Conservation (phyloP, 2,888 invertebrate species). For the Himalopsyche anomala region DNA sequence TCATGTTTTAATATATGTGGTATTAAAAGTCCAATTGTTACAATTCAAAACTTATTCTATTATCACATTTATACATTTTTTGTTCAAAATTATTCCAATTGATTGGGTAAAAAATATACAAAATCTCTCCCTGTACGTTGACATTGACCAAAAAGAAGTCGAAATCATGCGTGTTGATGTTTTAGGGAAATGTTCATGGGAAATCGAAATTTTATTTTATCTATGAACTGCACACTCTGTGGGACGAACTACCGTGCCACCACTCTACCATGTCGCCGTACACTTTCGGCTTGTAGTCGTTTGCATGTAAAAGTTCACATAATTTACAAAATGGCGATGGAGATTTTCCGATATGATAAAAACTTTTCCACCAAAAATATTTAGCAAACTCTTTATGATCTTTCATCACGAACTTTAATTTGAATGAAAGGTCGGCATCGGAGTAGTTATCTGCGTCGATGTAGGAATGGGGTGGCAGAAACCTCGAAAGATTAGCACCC, state of each 20-base stretch:
- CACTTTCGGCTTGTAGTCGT: conserved; percentile 32
- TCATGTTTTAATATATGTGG: too few relatives aligned
- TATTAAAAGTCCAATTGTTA: too few relatives aligned
- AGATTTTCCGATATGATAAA: conserved; percentile 69
- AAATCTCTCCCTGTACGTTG: too few relatives aligned
- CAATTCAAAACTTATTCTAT: too few relatives aligned
- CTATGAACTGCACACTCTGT: conserved; percentile 42
- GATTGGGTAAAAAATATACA: too few relatives aligned
- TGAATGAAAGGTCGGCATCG: conserved; percentile 77
- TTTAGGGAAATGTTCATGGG: too few relatives aligned
- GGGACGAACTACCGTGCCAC: conserved; percentile 56
- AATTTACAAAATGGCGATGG: conserved; percentile 77
- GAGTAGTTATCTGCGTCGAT: conserved; percentile 81
- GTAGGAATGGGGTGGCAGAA: conserved; percentile 77
- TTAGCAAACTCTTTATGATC: conserved; percentile 78
- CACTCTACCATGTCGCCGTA: conserved; percentile 54
- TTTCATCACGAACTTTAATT: conserved; percentile 74
- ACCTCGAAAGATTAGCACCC: conserved; percentile 74
- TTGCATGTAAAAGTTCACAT: conserved; percentile 74
- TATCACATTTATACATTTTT: too few relatives aligned
- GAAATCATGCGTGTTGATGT: too few relatives aligned
- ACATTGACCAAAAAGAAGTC: too few relatives aligned
- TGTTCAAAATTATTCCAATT: too few relatives aligned
- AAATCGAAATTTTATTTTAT: too few relatives aligned
- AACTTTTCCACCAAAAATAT: conserved; percentile 82